Conservation (phyloP, 2,888 invertebrate genomes). For the Leptopilina syphax region DNA sequence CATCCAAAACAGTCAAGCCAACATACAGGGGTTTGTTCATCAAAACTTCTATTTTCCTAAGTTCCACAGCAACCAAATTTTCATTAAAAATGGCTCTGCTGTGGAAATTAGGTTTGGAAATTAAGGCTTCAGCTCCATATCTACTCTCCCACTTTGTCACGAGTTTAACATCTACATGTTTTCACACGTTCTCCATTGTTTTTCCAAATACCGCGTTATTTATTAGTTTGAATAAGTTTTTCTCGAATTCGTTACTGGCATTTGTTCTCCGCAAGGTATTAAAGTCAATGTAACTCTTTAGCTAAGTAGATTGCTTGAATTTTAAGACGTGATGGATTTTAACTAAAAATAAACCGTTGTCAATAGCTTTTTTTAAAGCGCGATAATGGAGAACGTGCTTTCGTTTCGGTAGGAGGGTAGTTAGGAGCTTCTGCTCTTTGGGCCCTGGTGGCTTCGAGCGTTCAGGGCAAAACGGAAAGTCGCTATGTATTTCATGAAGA, state of each 20-base stretch:
- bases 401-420: conserved; percentile 59
- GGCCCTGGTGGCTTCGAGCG: conserved; percentile 52
- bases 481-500: conserved; percentile 36
- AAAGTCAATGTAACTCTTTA: conserved; percentile 59
- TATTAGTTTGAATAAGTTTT: conserved; percentile 71
- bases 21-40: conserved; percentile 66
- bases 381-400: conserved; percentile 38
- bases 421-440: conserved; percentile 58
- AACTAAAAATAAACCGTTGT: too few relatives aligned
- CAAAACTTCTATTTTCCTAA: conserved; percentile 54
- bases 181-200: conserved; percentile 66
- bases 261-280: conserved; percentile 67
- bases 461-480: conserved; percentile 59
- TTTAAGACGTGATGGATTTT: too few relatives aligned
- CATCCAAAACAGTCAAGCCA: conserved; percentile 63
- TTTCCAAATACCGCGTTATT: conserved; percentile 64
- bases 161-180: conserved; percentile 69
- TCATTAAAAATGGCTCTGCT: conserved; percentile 65
- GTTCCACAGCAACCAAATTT: conserved; percentile 65
- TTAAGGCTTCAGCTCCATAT: conserved; percentile 59
- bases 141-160: conserved; percentile 59
- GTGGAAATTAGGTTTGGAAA: conserved; percentile 67
- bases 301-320: conserved; percentile 67
- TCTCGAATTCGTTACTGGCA: conserved; percentile 68
- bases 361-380: conserved; percentile 64